Conservation (phyloP, 2,113 vertebrate species). For the Syrrhaptes paradoxus region DNA sequence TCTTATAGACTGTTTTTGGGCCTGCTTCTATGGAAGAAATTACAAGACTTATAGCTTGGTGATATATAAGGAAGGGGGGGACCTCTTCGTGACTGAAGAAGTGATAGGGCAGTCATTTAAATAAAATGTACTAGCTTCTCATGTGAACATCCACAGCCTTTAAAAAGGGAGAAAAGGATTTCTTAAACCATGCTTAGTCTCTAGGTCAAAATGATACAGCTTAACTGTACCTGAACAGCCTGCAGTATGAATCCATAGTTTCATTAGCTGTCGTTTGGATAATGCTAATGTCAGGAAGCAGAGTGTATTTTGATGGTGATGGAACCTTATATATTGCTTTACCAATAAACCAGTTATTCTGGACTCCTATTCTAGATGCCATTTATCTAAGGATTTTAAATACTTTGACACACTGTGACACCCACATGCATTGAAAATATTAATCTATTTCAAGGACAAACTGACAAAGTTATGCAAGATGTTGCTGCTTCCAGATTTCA, state of each 20-base stretch:
- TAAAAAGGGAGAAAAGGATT: not conserved
- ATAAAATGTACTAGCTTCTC: not conserved
- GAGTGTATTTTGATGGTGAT: not conserved
- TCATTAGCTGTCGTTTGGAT: not conserved
- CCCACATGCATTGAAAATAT: not conserved
- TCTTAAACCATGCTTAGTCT: not conserved
- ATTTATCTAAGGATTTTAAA: not conserved
- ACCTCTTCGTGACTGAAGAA: not conserved
- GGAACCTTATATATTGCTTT: not conserved
- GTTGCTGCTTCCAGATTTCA: not conserved
- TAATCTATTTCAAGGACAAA: not conserved
- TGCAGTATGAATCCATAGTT: not conserved
- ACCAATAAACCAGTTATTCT: not conserved
- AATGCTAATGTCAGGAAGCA: not conserved
- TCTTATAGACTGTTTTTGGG: not conserved
- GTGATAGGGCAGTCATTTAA: not conserved
- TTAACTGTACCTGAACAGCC: not conserved
- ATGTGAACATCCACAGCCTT: not conserved
- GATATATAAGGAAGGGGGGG: not conserved
- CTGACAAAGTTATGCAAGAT: not conserved
- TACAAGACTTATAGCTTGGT: not conserved
- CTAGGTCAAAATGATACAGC: not conserved
- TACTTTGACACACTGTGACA: not conserved
- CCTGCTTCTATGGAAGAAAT: not conserved
- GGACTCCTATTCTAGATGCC: not conserved